Base-by-base conservation (phyloP, 2,797 vertebrate species). In the Myotis pilosus region DNA sequence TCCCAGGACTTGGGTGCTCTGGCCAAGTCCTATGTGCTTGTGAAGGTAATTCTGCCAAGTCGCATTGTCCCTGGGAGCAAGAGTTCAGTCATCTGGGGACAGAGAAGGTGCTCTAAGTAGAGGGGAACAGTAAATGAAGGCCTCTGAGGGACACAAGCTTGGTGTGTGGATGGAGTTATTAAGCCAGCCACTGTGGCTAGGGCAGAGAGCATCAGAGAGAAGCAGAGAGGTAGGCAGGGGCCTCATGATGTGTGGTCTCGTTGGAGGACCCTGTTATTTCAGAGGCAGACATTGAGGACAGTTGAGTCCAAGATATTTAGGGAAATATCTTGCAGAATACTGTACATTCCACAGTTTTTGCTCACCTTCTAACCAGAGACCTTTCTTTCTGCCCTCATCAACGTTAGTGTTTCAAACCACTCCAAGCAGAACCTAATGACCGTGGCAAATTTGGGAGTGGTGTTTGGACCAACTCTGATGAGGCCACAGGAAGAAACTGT, bases 391-490 rank as follows among this genome's bases (percentile, higher is more conserved):
- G 78, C 94, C 81, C 79, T 55, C 68, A 16, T 69, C 81, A 25
- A 72, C 47, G 78, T 95, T 96, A 99, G 98, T 23, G 98, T 99
- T 97, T 98, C 98, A 55, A 97, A 97, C 76, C 98, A 99, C 94
- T 98, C 98, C 96, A 98, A 98, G 97, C 98, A 98, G 97, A 99
- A 99, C 98, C 98, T 99, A 95, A 99, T 99, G 99, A 99, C 99
- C 0, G 98, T 99, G 94, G 99, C 99, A 33, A 99, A 99, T 97
- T 98, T 99, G 97, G 99, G 99, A 22, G 99, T 99, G 90, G 99
- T 99, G 88, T 99, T 99, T 92, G 99, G 99, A 92, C 99, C 99
- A 83, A 99, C 99, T 1, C 98, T 99, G 97, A 99, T 99, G 99
- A 98, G 99, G 97, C 99, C 99, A 0, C 99, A 99, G 98, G 99